Percentiles rank a stretch among this genome's conserved stretches.
These are phyloP conservation scores for Leontopithecus rosalia DNA, from an alignment of 2,797 vertebrate genomes.

Conservation along the genomic window DNA sequence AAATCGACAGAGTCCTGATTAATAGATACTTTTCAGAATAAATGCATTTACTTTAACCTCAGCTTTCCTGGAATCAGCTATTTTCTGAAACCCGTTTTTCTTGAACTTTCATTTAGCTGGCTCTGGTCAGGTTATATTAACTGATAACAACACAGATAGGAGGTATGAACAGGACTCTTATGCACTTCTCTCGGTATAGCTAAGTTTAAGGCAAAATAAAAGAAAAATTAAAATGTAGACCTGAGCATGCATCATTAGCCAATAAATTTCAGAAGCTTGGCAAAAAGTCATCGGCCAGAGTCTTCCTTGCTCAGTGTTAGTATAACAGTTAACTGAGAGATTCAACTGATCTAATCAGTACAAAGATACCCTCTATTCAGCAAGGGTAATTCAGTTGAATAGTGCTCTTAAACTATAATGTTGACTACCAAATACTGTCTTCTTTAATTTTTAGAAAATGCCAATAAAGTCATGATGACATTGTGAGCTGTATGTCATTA, in stretches of 20 bases:
- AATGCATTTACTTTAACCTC: conserved; percentile 72
- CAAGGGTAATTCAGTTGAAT: conserved; percentile 35
- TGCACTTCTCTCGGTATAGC: too few species aligned
- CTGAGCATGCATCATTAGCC: background rate
- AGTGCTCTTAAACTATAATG: conserved; percentile 37
- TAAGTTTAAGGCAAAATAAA: background rate
- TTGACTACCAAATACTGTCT: conserved; percentile 49
- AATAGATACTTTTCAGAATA: conserved; percentile 76
- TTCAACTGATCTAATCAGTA: conserved; percentile 25
- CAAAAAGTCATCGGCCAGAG: background rate
- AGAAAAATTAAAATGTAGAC: background rate
- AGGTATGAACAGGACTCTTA: background rate
- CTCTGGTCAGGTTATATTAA: conserved; percentile 47
- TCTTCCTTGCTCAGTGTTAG: background rate
- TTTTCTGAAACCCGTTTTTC: conserved; percentile 68
- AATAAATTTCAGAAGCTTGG: background rate
- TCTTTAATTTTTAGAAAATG: conserved; percentile 52
- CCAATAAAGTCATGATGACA: background rate
- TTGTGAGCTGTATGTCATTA: background rate
- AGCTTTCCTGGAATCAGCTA: conserved; percentile 72
- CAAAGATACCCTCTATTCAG: conserved; percentile 10
- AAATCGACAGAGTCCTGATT: conserved; percentile 75
- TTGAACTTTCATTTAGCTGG: conserved; percentile 64
- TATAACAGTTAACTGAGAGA: conserved; percentile 39
- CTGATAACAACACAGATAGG: conserved; percentile 49